Conservation (phyloP, 92 coral and sea anemone genomes). For the Hydrozoanthus gracilis region DNA sequence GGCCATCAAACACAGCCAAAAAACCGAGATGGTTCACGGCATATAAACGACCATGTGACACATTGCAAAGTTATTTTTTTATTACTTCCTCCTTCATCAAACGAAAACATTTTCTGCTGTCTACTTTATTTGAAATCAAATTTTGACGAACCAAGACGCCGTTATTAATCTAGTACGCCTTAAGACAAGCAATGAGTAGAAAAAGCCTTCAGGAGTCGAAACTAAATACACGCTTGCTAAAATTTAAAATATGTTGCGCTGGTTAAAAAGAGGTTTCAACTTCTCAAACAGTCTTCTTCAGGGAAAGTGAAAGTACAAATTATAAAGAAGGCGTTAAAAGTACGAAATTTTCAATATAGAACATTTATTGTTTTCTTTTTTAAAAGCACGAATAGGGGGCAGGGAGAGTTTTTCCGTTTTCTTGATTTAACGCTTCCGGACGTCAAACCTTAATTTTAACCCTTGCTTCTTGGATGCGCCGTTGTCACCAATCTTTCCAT, state of each 20-base stretch:
- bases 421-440: too few relatives aligned
- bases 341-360: too few relatives aligned
- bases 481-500: too few relatives aligned
- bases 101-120: neutral
- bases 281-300: neutral
- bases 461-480: too few relatives aligned
- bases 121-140: neutral
- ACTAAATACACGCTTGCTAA: neutral
- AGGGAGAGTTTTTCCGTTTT: too few relatives aligned
- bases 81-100: neutral
- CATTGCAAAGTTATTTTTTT: neutral
- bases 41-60: too few relatives aligned
- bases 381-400: too few relatives aligned
- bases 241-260: slow-evolving; percentile 1
- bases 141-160: slow-evolving; percentile 4
- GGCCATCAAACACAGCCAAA: too few relatives aligned
- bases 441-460: too few relatives aligned
- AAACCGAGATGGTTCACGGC: too few relatives aligned
- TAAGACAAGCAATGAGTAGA: neutral
- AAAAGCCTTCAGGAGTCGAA: slow-evolving; percentile 3
- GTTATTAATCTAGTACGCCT: slow-evolving; percentile 7
- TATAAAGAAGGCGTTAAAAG: too few relatives aligned
- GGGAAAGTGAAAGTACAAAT: neutral
- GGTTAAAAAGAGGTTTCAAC: slow-evolving; percentile 7
- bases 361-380: too few relatives aligned